Evolutionary conservation across 2,113 vertebrate genomes (phyloP).

Genomic region (Gnathonemus echidnorhynchus): DNA sequence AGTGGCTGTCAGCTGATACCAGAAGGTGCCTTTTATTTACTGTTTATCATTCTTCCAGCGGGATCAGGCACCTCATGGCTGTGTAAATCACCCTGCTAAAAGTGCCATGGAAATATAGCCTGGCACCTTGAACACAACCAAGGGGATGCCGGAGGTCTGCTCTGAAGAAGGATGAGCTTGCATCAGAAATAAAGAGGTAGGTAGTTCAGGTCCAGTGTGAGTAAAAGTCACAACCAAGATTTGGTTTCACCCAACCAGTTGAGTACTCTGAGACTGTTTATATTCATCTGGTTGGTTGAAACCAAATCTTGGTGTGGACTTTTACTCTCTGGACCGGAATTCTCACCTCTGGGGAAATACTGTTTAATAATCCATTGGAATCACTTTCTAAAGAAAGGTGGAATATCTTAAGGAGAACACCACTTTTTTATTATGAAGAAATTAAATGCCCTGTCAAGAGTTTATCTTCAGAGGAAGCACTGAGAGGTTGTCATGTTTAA

Average conservation of each 20-base stretch:
- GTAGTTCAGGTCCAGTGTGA: not conserved
- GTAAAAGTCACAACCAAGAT: not conserved
- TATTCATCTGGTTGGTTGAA: not conserved
- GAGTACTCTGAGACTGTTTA: not conserved
- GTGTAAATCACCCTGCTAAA: conserved; percentile 82
- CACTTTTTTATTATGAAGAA: not conserved
- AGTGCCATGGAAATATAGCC: conserved; percentile 64
- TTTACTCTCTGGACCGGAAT: not conserved
- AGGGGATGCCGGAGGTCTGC: not conserved
- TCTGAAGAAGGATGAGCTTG: not conserved
- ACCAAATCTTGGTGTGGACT: not conserved
- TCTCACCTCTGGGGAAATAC: not conserved
- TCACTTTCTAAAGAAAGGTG: not conserved
- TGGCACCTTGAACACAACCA: conserved; percentile 25
- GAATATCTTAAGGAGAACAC: not conserved
- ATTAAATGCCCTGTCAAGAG: not conserved
- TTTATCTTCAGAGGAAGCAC: not conserved
- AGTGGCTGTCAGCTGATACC: conserved; percentile 52
- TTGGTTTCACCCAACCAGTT: not conserved
- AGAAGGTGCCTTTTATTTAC: conserved; percentile 73
- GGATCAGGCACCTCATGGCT: conserved; percentile 62
- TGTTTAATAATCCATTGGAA: not conserved
- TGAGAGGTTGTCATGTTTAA: conserved; percentile 2
- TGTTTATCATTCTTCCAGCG: conserved; percentile 80
- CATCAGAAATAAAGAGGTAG: not conserved